phyloP scores from a whole-genome alignment of 1,140 invertebrate genomes.

The Cydia amplana region DNA sequence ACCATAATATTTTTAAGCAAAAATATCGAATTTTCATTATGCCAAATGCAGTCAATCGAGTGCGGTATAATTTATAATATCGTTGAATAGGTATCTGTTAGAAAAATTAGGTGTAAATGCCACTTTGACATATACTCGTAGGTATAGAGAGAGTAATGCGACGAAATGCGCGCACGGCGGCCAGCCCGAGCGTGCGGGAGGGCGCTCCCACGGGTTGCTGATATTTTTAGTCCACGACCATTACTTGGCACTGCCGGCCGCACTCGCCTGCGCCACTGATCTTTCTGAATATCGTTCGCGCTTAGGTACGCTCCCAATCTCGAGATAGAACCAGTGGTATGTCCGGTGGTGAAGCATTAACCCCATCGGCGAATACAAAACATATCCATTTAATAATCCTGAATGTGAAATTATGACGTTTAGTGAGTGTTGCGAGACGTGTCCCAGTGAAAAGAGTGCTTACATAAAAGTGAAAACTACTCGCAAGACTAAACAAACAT shows the following conservation, averaged over 20 bases:
- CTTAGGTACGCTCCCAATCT: conserved; percentile 67
- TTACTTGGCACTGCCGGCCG: conserved; percentile 78
- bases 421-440: conserved; percentile 57
- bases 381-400: conserved; percentile 28
- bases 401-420: conserved; percentile 59
- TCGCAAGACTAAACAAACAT: conserved; percentile 49
- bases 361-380: conserved; percentile 39
- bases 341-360: conserved; percentile 50
- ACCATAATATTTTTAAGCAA: too few relatives aligned
- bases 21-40: too few relatives aligned
- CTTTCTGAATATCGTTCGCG: conserved; percentile 72
- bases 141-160: conserved; percentile 57
- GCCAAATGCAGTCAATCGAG: too few relatives aligned
- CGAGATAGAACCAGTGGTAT: conserved; percentile 61
- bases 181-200: conserved; percentile 75
- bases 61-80: not conserved
- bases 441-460: conserved; percentile 62
- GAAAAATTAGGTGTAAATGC: not conserved
- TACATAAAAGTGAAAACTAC: conserved; percentile 43
- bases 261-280: conserved; percentile 74
- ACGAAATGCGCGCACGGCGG: conserved; percentile 71
- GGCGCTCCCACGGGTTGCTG: conserved; percentile 79
- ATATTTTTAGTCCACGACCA: conserved; percentile 78
- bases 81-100: not conserved
- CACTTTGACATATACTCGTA: conserved; percentile 14